Conservation (phyloP, 2,797 vertebrate species). For the Masticophis lateralis region DNA sequence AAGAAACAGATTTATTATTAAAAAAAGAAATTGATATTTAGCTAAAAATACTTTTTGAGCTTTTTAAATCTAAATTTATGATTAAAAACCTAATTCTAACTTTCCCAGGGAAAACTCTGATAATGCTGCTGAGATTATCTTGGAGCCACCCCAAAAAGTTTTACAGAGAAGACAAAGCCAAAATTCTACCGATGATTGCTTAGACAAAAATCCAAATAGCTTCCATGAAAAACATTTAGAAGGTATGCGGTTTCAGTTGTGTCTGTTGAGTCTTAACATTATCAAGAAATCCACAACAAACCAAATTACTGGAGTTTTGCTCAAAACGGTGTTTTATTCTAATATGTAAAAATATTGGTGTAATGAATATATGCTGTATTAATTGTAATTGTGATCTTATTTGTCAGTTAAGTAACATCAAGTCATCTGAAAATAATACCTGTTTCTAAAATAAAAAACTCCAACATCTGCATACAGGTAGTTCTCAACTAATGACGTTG, state of each 20-base stretch:
- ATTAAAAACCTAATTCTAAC: not conserved
- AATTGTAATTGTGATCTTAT: not conserved
- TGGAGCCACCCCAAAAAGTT: constrained; percentile 57
- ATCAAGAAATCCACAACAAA: not conserved
- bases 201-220: constrained; percentile 14
- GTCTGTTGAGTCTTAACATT: not conserved
- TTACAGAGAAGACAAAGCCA: constrained; percentile 19
- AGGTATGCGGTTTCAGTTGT: constrained; percentile 53
- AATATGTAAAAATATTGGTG: not conserved
- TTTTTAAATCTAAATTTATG: not conserved
- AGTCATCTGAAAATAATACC: not conserved
- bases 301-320: not conserved
- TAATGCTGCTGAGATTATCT: constrained; percentile 71
- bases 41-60: not conserved
- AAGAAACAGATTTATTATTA: not conserved
- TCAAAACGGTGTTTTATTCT: not conserved
- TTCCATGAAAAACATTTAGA: constrained; percentile 35
- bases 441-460: not conserved
- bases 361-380: not conserved
- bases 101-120: constrained; percentile 52
- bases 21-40: not conserved
- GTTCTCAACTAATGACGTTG: not conserved
- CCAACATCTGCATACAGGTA: not conserved
- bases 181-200: not conserved
- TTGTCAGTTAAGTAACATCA: not conserved